A percentile compares a stretch with the other conserved stretches of the same genome.
These are phyloP conservation scores for Acipenser ruthenus DNA, from an alignment of 2,797 vertebrate species.

Conservation along the genomic window DNA sequence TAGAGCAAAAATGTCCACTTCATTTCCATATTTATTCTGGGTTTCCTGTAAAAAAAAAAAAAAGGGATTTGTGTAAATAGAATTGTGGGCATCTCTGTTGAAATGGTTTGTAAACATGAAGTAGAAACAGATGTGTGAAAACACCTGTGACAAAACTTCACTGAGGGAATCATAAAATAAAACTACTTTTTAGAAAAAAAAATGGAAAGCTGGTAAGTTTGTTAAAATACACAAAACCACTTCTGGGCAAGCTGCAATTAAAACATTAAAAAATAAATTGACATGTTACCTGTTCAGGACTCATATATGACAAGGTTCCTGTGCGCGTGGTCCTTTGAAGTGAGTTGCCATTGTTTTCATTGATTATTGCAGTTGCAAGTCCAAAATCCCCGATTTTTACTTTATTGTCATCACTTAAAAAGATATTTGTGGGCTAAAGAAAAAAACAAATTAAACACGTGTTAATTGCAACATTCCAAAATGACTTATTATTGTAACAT, in stretches of 20 bases:
- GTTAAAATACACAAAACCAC: neutral
- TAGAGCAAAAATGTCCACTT: constrained; percentile 62
- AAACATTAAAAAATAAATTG: neutral
- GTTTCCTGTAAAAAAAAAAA: constrained; percentile 34
- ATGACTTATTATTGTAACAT: too few relatives aligned
- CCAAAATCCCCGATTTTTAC: constrained; percentile 91
- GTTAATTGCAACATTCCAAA: too few relatives aligned
- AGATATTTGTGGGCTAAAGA: constrained; percentile 76
- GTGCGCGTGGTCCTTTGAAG: constrained; percentile 39
- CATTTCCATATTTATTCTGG: constrained; percentile 35
- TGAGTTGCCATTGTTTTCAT: constrained; percentile 26
- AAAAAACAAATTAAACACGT: constrained; percentile 2
- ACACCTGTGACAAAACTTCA: too few relatives aligned
- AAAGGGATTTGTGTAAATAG: neutral
- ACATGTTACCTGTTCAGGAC: constrained; percentile 77
- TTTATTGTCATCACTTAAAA: constrained; percentile 52
- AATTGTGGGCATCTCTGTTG: neutral
- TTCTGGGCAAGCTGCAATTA: neutral
- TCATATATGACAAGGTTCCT: constrained; percentile 77
- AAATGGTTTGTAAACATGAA: too few relatives aligned
- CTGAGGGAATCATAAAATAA: too few relatives aligned
- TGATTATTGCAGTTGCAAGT: constrained; percentile 60
- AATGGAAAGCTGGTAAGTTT: neutral
- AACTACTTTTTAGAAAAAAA: neutral
- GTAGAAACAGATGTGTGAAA: too few relatives aligned